Conservation (phyloP, 2,888 invertebrate genomes). For the Automeris io region DNA sequence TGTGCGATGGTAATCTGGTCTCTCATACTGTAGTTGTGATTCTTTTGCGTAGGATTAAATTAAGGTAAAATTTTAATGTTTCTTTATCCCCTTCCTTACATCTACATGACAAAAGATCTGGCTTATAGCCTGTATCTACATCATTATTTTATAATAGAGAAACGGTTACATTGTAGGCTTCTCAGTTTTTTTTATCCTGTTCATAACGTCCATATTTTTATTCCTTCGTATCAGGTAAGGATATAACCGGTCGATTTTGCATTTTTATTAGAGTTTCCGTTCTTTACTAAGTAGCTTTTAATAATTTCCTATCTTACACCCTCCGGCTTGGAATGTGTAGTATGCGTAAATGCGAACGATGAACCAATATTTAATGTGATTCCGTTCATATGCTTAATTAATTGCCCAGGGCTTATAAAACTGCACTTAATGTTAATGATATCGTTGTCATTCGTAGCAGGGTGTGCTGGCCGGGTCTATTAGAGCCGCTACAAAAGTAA, state of each 20-base stretch:
- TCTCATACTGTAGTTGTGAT: no score
- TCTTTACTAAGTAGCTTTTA: conserved; percentile 44
- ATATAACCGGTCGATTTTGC: conserved; percentile 37
- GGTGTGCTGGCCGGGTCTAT: not conserved
- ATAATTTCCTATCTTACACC: conserved; percentile 35
- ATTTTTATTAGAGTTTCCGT: conserved; percentile 40
- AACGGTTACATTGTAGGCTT: not conserved
- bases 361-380: conserved; percentile 45
- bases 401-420: conserved; percentile 38
- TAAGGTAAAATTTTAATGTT: no score
- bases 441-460: conserved; percentile 33
- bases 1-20: no score
- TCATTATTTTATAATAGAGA: not conserved
- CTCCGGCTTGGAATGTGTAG: conserved; percentile 18
- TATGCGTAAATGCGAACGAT: conserved; percentile 30
- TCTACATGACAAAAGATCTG: no score
- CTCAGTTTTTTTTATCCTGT: conserved; percentile 22
- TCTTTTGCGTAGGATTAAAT: no score
- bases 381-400: conserved; percentile 48
- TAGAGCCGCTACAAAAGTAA: not conserved
- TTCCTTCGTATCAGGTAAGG: conserved; percentile 23
- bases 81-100: no score
- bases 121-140: not conserved
- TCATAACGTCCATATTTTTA: conserved; percentile 28
- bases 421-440: conserved; percentile 47